phyloP scores from a whole-genome alignment of 1,140 invertebrate species.

The Dreissena polymorpha region DNA sequence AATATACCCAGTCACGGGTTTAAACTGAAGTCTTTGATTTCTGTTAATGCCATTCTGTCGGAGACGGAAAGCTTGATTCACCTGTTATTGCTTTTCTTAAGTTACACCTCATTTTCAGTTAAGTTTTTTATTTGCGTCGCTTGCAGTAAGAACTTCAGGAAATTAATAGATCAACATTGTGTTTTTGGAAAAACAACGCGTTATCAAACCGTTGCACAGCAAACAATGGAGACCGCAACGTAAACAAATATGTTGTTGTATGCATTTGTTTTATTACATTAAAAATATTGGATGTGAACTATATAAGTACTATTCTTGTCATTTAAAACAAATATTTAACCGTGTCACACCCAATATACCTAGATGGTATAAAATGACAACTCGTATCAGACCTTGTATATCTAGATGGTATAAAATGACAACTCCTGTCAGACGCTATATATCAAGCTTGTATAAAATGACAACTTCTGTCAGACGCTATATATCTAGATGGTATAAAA shows the following conservation, averaged over 20 bases:
- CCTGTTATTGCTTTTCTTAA: conserved; percentile 59
- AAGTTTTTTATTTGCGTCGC: conserved; percentile 65
- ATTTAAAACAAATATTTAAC: too few species aligned
- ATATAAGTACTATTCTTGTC: too few species aligned
- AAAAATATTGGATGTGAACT: too few species aligned
- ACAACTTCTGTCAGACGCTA: too few species aligned
- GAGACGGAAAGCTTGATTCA: conserved; percentile 49
- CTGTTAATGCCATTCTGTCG: not conserved
- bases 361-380: too few species aligned
- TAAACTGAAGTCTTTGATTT: conserved; percentile 56
- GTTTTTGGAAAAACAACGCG: not conserved
- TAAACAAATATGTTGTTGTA: not conserved
- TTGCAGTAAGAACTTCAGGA: conserved; percentile 66
- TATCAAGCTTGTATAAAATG: too few species aligned
- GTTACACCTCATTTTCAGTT: conserved; percentile 60
- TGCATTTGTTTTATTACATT: too few species aligned
- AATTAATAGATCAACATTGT: conserved; percentile 37
- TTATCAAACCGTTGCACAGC: conserved; percentile 27
- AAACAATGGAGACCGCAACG: conserved; percentile 42
- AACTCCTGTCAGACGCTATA: too few species aligned
- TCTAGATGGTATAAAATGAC: too few species aligned
- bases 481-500: too few species aligned
- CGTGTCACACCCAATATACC: too few species aligned
- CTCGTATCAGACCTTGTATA: too few species aligned
- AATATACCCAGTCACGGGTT: conserved; percentile 64